A percentile compares a stretch with the other conserved stretches of the same genome.
These are phyloP conservation scores for Sebastes cheni DNA, from an alignment of 2,797 vertebrate genomes.

Conservation along the genomic window DNA sequence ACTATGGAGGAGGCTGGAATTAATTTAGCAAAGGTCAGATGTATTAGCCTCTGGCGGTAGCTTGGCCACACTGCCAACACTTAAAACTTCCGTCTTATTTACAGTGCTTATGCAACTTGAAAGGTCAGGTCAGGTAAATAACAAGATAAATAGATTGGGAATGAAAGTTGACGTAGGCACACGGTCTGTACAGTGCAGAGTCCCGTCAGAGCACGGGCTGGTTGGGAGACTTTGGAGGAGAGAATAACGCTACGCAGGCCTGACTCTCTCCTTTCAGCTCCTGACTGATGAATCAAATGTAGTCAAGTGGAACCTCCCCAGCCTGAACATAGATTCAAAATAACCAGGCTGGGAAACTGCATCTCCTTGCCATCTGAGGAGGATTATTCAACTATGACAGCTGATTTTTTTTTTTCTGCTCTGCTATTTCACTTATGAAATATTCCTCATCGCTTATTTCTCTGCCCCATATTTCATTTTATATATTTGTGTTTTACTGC, in stretches of 20 bases:
- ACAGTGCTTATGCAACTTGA: conserved; percentile 20
- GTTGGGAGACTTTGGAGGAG: conserved; percentile 3
- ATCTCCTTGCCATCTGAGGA: conserved; percentile 24
- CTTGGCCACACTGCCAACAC: background rate
- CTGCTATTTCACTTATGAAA: conserved; percentile 29
- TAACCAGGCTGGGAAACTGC: conserved; percentile 40
- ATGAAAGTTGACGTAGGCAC: background rate
- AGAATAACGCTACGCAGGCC: conserved; percentile 11
- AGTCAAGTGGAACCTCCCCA: conserved; percentile 52
- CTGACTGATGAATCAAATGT: conserved; percentile 55
- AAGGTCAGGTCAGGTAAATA: conserved; percentile 38
- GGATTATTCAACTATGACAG: conserved; percentile 38
- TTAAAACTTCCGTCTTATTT: conserved; percentile 42
- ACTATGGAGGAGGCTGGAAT: conserved; percentile 23
- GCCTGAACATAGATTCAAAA: conserved; percentile 56
- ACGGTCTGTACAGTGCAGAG: background rate
- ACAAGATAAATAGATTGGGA: conserved; percentile 23
- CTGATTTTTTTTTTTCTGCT: background rate
- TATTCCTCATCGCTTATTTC: conserved; percentile 22
- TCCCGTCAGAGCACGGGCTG: conserved; percentile 5
- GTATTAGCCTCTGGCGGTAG: conserved; percentile 33
- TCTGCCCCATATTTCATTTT: conserved; percentile 20
- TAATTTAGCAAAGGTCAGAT: conserved; percentile 57
- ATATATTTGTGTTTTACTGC: conserved; percentile 18
- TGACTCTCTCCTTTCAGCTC: conserved; percentile 41